phyloP scores from a whole-genome alignment of 2,113 vertebrate genomes.

The Myiozetetes cayanensis region DNA sequence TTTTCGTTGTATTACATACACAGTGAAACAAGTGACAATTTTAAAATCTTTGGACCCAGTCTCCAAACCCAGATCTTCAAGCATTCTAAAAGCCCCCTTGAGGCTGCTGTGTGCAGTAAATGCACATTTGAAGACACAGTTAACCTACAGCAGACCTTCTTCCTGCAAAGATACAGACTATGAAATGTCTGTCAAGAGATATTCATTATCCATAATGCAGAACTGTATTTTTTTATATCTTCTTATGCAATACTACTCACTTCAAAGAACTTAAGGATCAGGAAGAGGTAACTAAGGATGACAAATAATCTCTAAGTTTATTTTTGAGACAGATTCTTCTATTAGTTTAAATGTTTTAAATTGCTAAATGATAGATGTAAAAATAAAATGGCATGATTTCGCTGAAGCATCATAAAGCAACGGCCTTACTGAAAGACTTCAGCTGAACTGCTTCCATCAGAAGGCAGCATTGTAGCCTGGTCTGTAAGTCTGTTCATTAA shows the following conservation, averaged over 20 bases:
- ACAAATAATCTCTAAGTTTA: not conserved
- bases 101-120: not conserved
- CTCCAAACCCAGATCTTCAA: not conserved
- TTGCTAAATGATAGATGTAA: not conserved
- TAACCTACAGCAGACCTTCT: not conserved
- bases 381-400: not conserved
- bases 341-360: not conserved
- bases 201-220: not conserved
- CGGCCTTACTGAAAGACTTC: not conserved
- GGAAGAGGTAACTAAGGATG: not conserved
- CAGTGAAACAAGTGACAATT: not conserved
- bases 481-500: not conserved
- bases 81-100: not conserved
- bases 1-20: not conserved
- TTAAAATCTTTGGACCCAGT: not conserved
- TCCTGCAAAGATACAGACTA: not conserved
- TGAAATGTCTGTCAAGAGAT: not conserved
- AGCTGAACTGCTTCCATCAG: not conserved
- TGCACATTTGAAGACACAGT: not conserved
- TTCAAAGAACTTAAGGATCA: not conserved
- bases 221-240: not conserved
- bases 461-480: not conserved
- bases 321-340: not conserved
- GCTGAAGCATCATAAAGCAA: not conserved
- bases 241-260: not conserved